These are phyloP conservation scores for Shargacucullia verbasci DNA, from an alignment of 2,888 invertebrate genomes.

Conservation along the genomic window DNA sequence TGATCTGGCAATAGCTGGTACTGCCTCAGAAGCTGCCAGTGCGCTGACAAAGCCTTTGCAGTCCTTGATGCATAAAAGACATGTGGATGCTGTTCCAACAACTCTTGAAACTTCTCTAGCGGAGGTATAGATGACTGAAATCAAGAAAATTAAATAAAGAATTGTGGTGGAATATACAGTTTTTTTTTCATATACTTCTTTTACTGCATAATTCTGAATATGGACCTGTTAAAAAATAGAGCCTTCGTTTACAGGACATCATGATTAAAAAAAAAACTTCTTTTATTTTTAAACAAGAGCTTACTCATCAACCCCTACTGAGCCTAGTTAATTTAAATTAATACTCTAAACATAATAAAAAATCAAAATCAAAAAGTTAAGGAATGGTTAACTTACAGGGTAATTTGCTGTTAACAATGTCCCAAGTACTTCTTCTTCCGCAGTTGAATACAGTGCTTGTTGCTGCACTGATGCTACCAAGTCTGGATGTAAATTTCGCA, in stretches of 20 bases:
- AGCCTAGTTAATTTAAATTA: too few species aligned
- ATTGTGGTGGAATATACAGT: too few species aligned
- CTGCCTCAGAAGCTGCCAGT: conserved; percentile 98
- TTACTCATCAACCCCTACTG: too few species aligned
- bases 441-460: conserved; percentile 95
- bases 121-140: conserved; percentile 92
- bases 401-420: conserved; percentile 91
- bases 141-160: conserved; percentile 1
- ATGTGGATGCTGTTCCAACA: conserved; percentile 94
- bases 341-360: too few species aligned
- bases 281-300: too few species aligned
- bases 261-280: too few species aligned
- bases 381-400: too few species aligned
- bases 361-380: too few species aligned
- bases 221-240: too few species aligned
- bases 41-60: conserved; percentile 94
- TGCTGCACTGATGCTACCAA: conserved; percentile 95
- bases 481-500: conserved; percentile 98
- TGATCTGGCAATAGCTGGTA: conserved; percentile 97
- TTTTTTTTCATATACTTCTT: too few species aligned
- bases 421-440: conserved; percentile 96
- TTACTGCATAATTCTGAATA: too few species aligned
- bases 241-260: too few species aligned
- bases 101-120: conserved; percentile 94
- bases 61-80: conserved; percentile 96